Percentiles rank a stretch among this genome's conserved stretches.
Evolutionary conservation across 2,797 vertebrate genomes (phyloP).

Genomic region (Coilia nasus): DNA sequence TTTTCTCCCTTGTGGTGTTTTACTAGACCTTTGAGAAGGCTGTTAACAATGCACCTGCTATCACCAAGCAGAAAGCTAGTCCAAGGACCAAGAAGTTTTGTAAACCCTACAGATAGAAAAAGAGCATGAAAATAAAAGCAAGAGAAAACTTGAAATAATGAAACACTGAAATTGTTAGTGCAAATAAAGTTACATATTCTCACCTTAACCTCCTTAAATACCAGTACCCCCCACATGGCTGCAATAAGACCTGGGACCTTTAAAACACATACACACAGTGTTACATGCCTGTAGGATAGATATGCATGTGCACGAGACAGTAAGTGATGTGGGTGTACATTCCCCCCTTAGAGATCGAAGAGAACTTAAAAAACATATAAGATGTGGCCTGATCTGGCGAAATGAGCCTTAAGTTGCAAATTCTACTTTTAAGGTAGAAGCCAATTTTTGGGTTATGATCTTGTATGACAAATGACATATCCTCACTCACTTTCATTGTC

Average conservation of each 20-base stretch:
- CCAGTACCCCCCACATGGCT: slow-evolving; percentile 81
- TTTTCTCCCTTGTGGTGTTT: slow-evolving; percentile 29
- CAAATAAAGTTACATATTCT: background rate
- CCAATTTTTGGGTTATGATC: too few relatives aligned
- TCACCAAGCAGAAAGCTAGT: slow-evolving; percentile 56
- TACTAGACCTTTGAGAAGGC: slow-evolving; percentile 55
- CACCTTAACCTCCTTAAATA: slow-evolving; percentile 71
- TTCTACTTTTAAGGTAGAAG: too few relatives aligned
- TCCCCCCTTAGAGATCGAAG: too few relatives aligned
- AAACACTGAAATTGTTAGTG: background rate
- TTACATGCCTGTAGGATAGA: background rate
- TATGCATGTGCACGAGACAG: background rate
- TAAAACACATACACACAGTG: slow-evolving; percentile 39
- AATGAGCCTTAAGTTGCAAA: too few relatives aligned
- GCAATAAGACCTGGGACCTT: slow-evolving; percentile 85
- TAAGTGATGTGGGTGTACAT: too few relatives aligned
- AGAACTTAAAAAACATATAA: too few relatives aligned
- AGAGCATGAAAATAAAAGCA: background rate
- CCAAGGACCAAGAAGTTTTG: slow-evolving; percentile 54
- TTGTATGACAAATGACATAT: too few relatives aligned
- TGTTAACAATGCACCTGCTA: slow-evolving; percentile 56
- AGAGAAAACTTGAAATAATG: background rate
- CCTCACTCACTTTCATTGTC: too few relatives aligned
- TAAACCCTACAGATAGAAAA: slow-evolving; percentile 48
- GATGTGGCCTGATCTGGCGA: too few relatives aligned